Base-by-base conservation (phyloP, 2,113 vertebrate species). In the Dicrurus megarhynchus region DNA sequence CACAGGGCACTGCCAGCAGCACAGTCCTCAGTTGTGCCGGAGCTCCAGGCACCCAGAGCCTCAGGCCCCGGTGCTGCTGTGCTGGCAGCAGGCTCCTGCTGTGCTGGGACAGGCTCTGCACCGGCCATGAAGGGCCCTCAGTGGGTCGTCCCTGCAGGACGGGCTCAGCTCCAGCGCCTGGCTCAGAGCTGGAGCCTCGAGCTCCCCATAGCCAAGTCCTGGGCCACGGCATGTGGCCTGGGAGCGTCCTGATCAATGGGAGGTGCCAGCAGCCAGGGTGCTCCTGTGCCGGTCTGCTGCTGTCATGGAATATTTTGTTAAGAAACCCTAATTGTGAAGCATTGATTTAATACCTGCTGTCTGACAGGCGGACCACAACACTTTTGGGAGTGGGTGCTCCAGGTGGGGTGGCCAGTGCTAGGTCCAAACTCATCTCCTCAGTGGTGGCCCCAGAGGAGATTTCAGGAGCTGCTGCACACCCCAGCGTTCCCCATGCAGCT, bases 191-290 rank as follows among this genome's bases (percentile, higher is more conserved):
- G 2, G 44, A 68, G 80, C 56, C 67, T 87, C 0, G 1, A 71
- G 61, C 28, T 77, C 53, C 41, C 46, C 1, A 0, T 5, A 32
- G 24, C 79, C 30, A 1, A 37, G 44, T 6, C 65, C 47, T 2
- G 6, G 14, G 76, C 61, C 0, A 0, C 0, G 1, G 33, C 0
- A 1, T 10, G 12, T 2, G 6, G 57, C 84, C 56, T 33, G 41
- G 70, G 90, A 87, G 65, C 1, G 5, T 55, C 61, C 61, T 15
- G 7, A 30, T 6, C 41, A 79, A 44, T 23, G 50, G 65, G 89
- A 90, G 3, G 0, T 63, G 56, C 53, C 0, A 12, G 81, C 46
- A 77, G 53, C 63, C 56, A 0, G 53, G 63, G 44, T 47, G 55
- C 46, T 69, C 19, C 90, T n/a, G 41, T 18, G n/a, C 57, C 0